phyloP scores from a whole-genome alignment of 2,888 invertebrate genomes.

The Plagodis pulveraria region DNA sequence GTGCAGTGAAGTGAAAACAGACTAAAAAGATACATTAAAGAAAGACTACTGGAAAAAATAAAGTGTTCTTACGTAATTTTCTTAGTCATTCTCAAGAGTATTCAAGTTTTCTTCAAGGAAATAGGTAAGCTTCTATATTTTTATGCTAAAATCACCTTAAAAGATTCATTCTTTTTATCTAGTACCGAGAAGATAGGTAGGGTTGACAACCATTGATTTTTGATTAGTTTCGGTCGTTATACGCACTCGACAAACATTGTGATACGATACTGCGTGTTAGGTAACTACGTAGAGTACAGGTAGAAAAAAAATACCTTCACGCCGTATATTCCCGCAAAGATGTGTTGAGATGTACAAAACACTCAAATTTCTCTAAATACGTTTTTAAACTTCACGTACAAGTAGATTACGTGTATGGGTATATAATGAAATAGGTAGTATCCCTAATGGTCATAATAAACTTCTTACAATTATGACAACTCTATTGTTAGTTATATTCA shows the following conservation, averaged over 20 bases:
- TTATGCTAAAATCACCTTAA: neutral
- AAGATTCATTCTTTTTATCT: neutral
- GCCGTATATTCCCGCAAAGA: no score
- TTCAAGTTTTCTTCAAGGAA: slow-evolving; percentile 42
- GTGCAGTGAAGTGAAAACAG: slow-evolving; percentile 42
- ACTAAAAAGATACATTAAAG: slow-evolving; percentile 31
- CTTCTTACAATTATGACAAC: no score
- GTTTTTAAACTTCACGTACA: no score
- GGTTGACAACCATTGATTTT: slow-evolving; percentile 27
- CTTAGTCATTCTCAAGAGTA: slow-evolving; percentile 43
- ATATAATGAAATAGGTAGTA: no score
- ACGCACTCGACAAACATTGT: slow-evolving; percentile 11
- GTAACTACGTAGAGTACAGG: slow-evolving; percentile 2
- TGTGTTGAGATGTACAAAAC: no score
- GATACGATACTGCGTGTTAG: slow-evolving; percentile 2
- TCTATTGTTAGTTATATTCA: no score
- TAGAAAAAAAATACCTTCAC: neutral
- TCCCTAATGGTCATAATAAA: no score
- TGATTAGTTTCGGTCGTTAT: slow-evolving; percentile 13
- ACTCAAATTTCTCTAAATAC: no score
- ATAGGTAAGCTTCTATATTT: slow-evolving; percentile 30
- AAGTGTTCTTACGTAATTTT: slow-evolving; percentile 56
- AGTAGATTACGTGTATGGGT: no score
- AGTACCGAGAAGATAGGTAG: neutral
- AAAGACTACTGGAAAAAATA: slow-evolving; percentile 29